These are phyloP conservation scores for Eupithecia centaureata DNA, from an alignment of 2,888 invertebrate genomes.

Conservation along the genomic window DNA sequence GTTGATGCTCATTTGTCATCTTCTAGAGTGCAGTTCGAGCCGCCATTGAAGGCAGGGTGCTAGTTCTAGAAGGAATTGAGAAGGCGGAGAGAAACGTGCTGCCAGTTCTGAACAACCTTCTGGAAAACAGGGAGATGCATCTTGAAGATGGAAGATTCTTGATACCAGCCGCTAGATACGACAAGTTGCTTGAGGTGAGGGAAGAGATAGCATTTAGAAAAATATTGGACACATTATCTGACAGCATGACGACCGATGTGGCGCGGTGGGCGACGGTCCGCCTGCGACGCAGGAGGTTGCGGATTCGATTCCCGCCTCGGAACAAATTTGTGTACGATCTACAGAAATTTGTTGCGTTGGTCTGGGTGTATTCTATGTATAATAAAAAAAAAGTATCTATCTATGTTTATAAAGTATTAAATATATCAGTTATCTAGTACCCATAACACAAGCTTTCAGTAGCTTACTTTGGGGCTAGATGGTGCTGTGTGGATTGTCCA, in stretches of 20 bases:
- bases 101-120: slow-evolving; percentile 96
- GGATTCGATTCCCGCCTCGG: too few relatives aligned
- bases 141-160: slow-evolving; percentile 98
- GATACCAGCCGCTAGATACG: slow-evolving; percentile 94
- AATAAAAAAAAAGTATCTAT: too few relatives aligned
- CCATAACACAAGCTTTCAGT: too few relatives aligned
- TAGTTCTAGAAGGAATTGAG: slow-evolving; percentile 97
- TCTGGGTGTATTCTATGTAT: too few relatives aligned
- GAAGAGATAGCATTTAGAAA: too few relatives aligned
- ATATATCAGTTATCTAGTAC: too few relatives aligned
- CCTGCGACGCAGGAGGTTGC: slow-evolving; percentile 1
- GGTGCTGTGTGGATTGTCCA: too few relatives aligned
- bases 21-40: slow-evolving; percentile 95
- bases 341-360: too few relatives aligned
- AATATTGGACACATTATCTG: neutral
- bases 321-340: too few relatives aligned
- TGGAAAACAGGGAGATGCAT: slow-evolving; percentile 99
- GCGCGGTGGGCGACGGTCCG: neutral
- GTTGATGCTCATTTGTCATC: neutral
- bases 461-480: too few relatives aligned
- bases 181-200: slow-evolving; percentile 91
- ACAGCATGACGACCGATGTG: too few relatives aligned
- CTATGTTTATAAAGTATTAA: too few relatives aligned
- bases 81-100: slow-evolving; percentile 98
- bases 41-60: slow-evolving; percentile 93